Base-by-base conservation (phyloP, 2,888 invertebrate genomes). In the Plagiodera versicolora region DNA sequence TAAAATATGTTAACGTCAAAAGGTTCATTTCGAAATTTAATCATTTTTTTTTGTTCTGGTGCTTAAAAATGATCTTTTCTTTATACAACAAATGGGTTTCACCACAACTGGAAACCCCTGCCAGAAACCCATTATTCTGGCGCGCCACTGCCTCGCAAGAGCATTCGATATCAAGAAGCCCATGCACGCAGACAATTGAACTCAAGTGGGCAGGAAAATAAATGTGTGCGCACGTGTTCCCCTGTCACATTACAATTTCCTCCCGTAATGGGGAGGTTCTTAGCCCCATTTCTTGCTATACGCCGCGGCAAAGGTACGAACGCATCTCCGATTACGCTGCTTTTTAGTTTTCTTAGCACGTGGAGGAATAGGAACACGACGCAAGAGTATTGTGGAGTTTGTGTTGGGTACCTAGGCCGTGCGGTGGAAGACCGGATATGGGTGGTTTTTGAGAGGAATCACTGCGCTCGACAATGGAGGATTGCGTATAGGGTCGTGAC, bases 231-330 rank as follows among this genome's bases (percentile, higher is more conserved):
- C 79, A 78, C 79, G 78, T 78, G 79, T 79, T 77, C 72, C 65
- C 75, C 74, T 74, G 77, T 75, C 74, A 79, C 74, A 71, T 68
- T 77, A 75, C 75, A 76, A 65, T 76, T 77, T 79, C 78, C 78
- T 77, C 73, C 76, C 72, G 67, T 70, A 70, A 66, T 71, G 66
- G 69, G 69, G 65, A 65, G 63, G 60, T 53, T 58, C 24, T 44
- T 62, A 35, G 61, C 55, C 61, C 59, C 60, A 59, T 64, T 51
- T n/a, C n/a, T n/a, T n/a, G n/a, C n/a, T n/a, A n/a, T n/a, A n/a
- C n/a, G n/a, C n/a, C n/a, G n/a, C n/a, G n/a, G n/a, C n/a, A n/a
- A n/a, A 44, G 32, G 49, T 51, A 32, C 18, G 44, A 46, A 35
- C 52, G 30, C 60, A 55, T 65, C 66, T 66, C 64, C 61, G 58